Evolutionary conservation across 2,113 vertebrate species (phyloP).

Genomic region (Cyprinodon tularosa): DNA sequence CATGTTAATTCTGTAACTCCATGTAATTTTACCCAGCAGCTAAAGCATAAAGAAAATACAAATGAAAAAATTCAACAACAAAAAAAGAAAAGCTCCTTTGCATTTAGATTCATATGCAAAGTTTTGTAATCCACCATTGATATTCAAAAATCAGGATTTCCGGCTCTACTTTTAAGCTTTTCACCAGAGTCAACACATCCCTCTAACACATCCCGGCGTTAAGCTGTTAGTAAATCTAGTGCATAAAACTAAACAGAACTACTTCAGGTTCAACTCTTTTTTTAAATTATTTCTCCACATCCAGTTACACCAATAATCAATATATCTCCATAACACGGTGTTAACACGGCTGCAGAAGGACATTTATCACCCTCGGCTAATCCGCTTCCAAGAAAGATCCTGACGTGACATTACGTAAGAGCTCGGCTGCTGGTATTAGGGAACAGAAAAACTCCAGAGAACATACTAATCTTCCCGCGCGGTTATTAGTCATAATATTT

Average conservation of each 20-base stretch:
- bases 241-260: conserved; percentile 28
- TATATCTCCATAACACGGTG: conserved; percentile 50
- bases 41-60: conserved; percentile 46
- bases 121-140: conserved; percentile 40
- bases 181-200: conserved; percentile 13
- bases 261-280: not conserved
- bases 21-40: conserved; percentile 38
- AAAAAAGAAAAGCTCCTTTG: conserved; percentile 49
- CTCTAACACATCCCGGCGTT: conserved; percentile 22
- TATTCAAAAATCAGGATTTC: conserved; percentile 49
- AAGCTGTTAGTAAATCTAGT: conserved; percentile 46
- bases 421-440: conserved; percentile 58
- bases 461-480: conserved; percentile 69
- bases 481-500: conserved; percentile 80
- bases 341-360: conserved; percentile 40
- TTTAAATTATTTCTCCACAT: conserved; percentile 13
- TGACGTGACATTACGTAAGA: conserved; percentile 74
- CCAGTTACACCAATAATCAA: conserved; percentile 54
- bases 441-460: conserved; percentile 59
- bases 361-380: conserved; percentile 60
- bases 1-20: conserved; percentile 19
- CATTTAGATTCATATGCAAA: conserved; percentile 27
- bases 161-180: conserved; percentile 20
- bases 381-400: conserved; percentile 70
- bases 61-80: conserved; percentile 33